These are phyloP conservation scores for Pterostichus madidus DNA, from an alignment of 2,888 invertebrate genomes.

Conservation along the genomic window DNA sequence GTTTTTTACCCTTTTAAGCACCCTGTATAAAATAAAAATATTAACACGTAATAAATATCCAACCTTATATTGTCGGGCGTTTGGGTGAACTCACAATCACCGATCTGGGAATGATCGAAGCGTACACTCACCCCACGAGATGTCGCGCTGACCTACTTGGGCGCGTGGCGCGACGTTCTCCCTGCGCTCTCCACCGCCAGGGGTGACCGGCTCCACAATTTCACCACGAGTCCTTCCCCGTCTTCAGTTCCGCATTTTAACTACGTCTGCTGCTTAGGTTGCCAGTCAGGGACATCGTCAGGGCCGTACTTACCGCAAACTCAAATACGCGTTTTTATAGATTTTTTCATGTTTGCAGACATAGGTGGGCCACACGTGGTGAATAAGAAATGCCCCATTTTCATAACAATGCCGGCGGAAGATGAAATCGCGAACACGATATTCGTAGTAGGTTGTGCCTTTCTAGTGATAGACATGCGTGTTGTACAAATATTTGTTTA, in stretches of 20 bases:
- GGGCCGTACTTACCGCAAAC: conserved; percentile 34
- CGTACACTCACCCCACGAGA: background rate
- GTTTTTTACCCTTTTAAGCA: too few species aligned
- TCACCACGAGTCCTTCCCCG: conserved; percentile 33
- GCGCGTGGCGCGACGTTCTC: background rate
- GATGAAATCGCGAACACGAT: conserved; percentile 9
- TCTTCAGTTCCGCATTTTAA: conserved; percentile 60
- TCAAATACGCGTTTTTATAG: conserved; percentile 33
- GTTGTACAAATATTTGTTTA: background rate
- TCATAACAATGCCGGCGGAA: conserved; percentile 11
- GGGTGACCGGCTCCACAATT: conserved; percentile 23
- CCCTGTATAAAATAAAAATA: too few species aligned
- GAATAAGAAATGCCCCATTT: conserved; percentile 21
- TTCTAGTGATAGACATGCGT: background rate
- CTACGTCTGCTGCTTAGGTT: conserved; percentile 49
- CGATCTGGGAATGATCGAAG: too few species aligned
- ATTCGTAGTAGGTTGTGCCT: background rate
- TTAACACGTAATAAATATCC: too few species aligned
- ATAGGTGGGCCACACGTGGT: background rate
- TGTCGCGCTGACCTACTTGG: conserved; percentile 64
- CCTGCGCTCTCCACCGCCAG: background rate
- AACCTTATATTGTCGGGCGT: too few species aligned
- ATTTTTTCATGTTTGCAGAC: conserved; percentile 10
- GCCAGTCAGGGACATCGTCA: conserved; percentile 33
- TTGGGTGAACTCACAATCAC: too few species aligned